Conservation (phyloP, 1,140 invertebrate genomes). For the Drosophila bocqueti region DNA sequence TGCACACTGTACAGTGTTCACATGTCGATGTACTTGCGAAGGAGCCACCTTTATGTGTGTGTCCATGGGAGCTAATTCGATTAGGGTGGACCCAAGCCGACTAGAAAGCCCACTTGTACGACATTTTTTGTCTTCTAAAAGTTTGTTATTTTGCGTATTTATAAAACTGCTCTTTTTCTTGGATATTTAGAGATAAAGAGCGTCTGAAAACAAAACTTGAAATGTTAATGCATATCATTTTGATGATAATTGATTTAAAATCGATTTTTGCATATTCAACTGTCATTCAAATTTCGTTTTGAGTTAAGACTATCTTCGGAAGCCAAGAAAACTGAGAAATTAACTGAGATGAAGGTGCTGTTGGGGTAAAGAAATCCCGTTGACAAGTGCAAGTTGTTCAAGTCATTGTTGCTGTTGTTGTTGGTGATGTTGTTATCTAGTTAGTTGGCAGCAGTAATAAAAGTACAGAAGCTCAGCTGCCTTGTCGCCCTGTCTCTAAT, state of each 20-base stretch:
- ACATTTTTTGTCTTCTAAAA: not conserved
- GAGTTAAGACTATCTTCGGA: too few relatives aligned
- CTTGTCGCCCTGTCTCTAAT: conserved; percentile 61
- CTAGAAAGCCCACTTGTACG: not conserved
- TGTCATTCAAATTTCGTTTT: not conserved
- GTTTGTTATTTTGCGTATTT: too few relatives aligned
- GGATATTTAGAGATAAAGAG: not conserved
- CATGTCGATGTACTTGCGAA: conserved; percentile 51
- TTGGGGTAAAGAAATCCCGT: conserved; percentile 54
- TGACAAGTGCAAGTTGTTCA: conserved; percentile 58
- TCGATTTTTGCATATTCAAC: not conserved
- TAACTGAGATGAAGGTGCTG: not conserved
- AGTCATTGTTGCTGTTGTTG: conserved; percentile 33
- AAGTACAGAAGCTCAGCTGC: conserved; percentile 45
- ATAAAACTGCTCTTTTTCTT: not conserved
- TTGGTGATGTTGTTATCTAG: conserved; percentile 22
- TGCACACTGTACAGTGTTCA: conserved; percentile 27
- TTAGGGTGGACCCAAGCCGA: conserved; percentile 8
- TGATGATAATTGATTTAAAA: not conserved
- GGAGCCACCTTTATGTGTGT: not conserved
- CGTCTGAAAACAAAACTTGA: not conserved
- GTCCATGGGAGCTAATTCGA: conserved; percentile 8
- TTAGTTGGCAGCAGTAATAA: conserved; percentile 46
- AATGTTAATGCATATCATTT: not conserved
- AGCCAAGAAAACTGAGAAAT: not conserved